phyloP scores from a whole-genome alignment of 2,888 invertebrate genomes.

The Dastarcus helophoroides region DNA sequence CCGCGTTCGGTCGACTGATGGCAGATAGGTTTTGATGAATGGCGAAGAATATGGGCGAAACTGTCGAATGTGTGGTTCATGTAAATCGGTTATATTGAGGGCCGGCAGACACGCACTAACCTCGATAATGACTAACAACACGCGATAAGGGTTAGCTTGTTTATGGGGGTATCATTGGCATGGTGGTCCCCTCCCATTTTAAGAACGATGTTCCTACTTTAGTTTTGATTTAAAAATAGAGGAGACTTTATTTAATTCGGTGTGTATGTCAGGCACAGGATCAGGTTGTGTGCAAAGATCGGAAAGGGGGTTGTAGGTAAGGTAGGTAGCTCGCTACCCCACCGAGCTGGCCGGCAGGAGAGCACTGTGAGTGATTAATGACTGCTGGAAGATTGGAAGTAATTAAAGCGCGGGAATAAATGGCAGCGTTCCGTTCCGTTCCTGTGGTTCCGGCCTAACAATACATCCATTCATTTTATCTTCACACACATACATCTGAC shows the following conservation, averaged over 20 bases:
- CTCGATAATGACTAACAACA: conserved; percentile 14
- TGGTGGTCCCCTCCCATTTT: neutral
- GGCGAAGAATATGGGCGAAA: conserved; percentile 11
- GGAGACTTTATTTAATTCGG: no score
- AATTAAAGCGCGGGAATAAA: conserved; percentile 41
- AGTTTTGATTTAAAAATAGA: no score
- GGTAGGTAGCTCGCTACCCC: no score
- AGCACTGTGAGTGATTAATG: conserved; percentile 36
- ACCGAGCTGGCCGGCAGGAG: conserved; percentile 15
- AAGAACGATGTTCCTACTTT: no score
- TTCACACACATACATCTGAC: conserved; percentile 19
- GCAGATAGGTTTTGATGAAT: conserved; percentile 3
- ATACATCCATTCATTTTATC: conserved; percentile 30
- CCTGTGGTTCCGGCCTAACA: conserved; percentile 37
- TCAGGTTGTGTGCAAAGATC: no score
- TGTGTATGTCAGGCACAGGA: no score
- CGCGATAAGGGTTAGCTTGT: conserved; percentile 14
- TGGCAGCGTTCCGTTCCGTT: conserved; percentile 37
- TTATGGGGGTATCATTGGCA: neutral
- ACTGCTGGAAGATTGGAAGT: conserved; percentile 40
- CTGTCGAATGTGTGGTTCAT: conserved; percentile 18
- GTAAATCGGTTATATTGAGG: conserved; percentile 18
- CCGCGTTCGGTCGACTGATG: no score
- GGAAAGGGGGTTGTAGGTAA: no score
- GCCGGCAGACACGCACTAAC: conserved; percentile 14